phyloP scores from a whole-genome alignment of 2,797 vertebrate genomes.

The Mormyrops attenuatus region DNA sequence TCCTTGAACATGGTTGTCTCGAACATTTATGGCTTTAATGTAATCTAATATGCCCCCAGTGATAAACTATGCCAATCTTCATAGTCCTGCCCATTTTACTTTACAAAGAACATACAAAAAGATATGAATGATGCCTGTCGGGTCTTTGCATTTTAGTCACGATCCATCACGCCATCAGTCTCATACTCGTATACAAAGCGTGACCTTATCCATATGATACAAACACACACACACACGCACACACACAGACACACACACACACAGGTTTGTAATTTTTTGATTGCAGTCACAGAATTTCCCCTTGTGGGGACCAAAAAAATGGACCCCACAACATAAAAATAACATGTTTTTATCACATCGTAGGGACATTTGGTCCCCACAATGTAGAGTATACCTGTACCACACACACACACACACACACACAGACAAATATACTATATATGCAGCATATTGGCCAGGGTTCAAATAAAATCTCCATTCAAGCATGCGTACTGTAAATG shows the following conservation, averaged over 20 bases:
- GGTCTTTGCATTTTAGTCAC: background rate
- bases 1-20: background rate
- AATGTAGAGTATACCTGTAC: background rate
- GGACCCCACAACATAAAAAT: background rate
- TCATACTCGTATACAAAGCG: background rate
- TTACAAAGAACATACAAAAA: background rate
- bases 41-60: background rate
- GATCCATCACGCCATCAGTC: background rate
- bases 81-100: background rate
- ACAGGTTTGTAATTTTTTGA: background rate
- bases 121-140: background rate
- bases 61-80: background rate
- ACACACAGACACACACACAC: no score
- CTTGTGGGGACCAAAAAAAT: background rate
- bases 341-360: background rate
- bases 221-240: background rate
- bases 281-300: background rate
- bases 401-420: background rate
- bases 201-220: background rate
- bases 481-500: no score
- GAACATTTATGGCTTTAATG: background rate
- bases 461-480: background rate
- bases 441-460: background rate
- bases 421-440: background rate
- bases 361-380: background rate